These are phyloP conservation scores for Pseudochirops corinnae DNA, from an alignment of 2,797 vertebrate genomes.

Conservation along the genomic window DNA sequence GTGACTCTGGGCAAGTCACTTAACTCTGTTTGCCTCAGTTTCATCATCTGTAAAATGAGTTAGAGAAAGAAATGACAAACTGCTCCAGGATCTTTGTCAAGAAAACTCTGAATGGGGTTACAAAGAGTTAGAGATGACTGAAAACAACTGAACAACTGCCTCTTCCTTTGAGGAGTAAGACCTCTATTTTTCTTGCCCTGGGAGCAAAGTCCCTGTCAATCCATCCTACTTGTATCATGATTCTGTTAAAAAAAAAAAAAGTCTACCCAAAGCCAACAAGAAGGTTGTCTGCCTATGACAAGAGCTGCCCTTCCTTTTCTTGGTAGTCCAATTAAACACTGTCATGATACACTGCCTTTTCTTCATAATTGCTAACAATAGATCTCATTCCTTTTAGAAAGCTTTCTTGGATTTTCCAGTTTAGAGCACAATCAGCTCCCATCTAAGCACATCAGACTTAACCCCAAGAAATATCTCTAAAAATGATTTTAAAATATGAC, in stretches of 20 bases:
- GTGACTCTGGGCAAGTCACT: neutral
- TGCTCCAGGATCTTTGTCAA: neutral
- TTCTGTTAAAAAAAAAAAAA: neutral
- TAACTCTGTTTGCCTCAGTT: neutral
- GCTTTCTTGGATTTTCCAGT: neutral
- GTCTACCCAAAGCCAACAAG: neutral
- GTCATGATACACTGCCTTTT: neutral
- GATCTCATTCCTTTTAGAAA: neutral
- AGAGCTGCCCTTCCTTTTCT: neutral
- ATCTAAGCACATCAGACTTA: neutral
- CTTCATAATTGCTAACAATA: neutral
- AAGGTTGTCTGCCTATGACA: neutral
- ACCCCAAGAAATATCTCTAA: neutral
- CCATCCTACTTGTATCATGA: neutral
- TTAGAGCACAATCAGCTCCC: neutral
- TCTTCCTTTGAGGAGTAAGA: neutral
- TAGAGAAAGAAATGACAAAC: neutral
- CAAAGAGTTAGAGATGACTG: neutral
- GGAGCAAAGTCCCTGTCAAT: neutral
- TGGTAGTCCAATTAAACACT: neutral
- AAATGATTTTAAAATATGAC: neutral
- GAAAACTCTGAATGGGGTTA: neutral
- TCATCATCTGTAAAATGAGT: neutral
- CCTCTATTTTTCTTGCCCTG: neutral
- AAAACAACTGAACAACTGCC: neutral